These are phyloP conservation scores for Xanthia togata DNA, from an alignment of 2,888 invertebrate species.

Conservation along the genomic window DNA sequence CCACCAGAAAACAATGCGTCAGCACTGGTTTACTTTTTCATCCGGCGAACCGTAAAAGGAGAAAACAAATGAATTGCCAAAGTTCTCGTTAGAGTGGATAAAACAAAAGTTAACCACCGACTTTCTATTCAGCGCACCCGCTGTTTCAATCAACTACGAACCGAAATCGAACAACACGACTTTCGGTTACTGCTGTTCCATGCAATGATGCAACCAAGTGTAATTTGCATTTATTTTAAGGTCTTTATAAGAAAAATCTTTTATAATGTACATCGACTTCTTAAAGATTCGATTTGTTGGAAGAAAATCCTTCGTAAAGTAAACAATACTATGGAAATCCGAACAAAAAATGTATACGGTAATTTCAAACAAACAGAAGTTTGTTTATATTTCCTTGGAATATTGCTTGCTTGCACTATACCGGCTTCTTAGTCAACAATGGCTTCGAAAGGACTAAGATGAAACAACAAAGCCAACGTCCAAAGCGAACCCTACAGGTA, in stretches of 20 bases:
- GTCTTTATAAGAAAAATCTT: not conserved
- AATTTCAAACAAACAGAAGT: constrained; percentile 29
- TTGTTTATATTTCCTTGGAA: constrained; percentile 17
- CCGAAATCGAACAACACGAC: constrained; percentile 71
- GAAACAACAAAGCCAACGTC: constrained; percentile 36
- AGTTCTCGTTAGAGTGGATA: constrained; percentile 75
- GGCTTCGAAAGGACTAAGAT: constrained; percentile 38
- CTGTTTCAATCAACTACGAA: constrained; percentile 82
- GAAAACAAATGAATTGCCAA: constrained; percentile 77
- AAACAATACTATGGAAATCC: constrained; percentile 12
- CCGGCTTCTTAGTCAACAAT: constrained; percentile 47
- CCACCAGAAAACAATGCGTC: constrained; percentile 67
- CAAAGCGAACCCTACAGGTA: constrained; percentile 33
- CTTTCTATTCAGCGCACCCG: constrained; percentile 80
- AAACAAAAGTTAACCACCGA: constrained; percentile 75
- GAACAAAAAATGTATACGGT: constrained; percentile 3
- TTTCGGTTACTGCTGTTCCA: constrained; percentile 47
- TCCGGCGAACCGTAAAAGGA: constrained; percentile 65
- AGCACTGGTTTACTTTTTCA: constrained; percentile 69
- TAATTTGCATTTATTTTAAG: constrained; percentile 21
- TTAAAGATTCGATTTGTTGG: not conserved
- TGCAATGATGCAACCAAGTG: constrained; percentile 25
- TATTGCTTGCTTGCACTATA: constrained; percentile 19
- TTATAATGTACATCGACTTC: not conserved
- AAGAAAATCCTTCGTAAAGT: constrained; percentile 5